Evolutionary conservation across 1,140 invertebrate species (phyloP), one percentile per base, ranked within the genome.

Genomic region (Coenobita brevimanus): DNA sequence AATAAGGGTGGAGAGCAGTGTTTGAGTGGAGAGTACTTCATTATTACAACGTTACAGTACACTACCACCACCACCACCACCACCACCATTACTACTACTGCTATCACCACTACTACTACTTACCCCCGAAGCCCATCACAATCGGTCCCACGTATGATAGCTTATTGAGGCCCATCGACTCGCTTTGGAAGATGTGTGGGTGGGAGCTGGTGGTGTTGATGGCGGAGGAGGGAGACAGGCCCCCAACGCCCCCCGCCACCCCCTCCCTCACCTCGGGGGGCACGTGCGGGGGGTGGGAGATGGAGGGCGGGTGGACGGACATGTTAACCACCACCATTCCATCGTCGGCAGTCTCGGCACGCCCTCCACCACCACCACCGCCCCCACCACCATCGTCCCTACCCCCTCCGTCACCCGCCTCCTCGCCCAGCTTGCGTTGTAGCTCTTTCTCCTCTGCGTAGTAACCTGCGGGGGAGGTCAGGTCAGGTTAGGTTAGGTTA

Each of bases 51-150:
- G n/a, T n/a, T n/a, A n/a, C n/a, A n/a, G n/a, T n/a, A n/a, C n/a
- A n/a, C n/a, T n/a, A n/a, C n/a, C n/a, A n/a, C n/a, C n/a, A n/a
- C n/a, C n/a, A n/a, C n/a, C n/a, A n/a, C n/a, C n/a, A n/a, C n/a
- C n/a, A n/a, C n/a, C n/a, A n/a, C n/a, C n/a, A n/a, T n/a, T n/a
- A n/a, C n/a, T n/a, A n/a, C n/a, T n/a, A n/a, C n/a, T n/a, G n/a
- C n/a, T n/a, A n/a, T n/a, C n/a, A n/a, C n/a, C n/a, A n/a, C n/a
- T n/a, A n/a, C n/a, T n/a, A 50, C 15, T 17, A 91, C 91, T 93
- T 94, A 96, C 96, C 97, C 93, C 97, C 97, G 54, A 98, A 95
- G 50, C 97, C 97, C 97, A 98, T 98, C 36, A 98, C 96, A 86
- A 97, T 97, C 10, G 97, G 97, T 10, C 97, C 97, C 2, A 97